A percentile compares a stretch with the other conserved stretches of the same genome.
phyloP scores from a whole-genome alignment of 30 jellyfish, hydroid and myxozoan genomes.

The Catostylus mosaicus region DNA sequence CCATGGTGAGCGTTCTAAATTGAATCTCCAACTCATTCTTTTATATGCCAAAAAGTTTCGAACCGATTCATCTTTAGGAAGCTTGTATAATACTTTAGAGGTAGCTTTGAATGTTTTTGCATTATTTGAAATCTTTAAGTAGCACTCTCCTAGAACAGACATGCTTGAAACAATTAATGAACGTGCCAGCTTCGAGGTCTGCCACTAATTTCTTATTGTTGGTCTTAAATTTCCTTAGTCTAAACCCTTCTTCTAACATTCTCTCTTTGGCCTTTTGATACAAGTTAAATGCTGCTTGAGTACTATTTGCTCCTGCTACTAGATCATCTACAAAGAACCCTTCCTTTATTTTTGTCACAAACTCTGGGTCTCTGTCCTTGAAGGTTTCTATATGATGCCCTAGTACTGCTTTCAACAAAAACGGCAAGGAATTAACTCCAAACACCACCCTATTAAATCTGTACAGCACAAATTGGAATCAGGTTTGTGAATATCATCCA shows the following conservation, averaged over 20 bases:
- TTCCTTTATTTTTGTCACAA: no score
- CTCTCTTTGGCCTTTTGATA: neutral
- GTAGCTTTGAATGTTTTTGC: no score
- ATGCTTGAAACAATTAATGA: conserved; percentile 16
- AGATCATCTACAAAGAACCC: conserved; percentile 41
- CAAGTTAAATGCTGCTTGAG: neutral
- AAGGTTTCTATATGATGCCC: neutral
- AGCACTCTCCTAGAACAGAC: conserved; percentile 25
- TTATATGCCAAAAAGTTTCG: conserved; percentile 15
- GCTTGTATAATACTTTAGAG: no score
- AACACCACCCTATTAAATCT: conserved; percentile 27
- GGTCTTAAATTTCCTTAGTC: conserved; percentile 1
- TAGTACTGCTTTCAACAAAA: conserved; percentile 33
- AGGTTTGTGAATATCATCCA: conserved; percentile 30
- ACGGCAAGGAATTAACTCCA: conserved; percentile 37
- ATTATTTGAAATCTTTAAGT: no score
- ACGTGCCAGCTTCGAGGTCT: neutral
- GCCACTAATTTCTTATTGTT: neutral
- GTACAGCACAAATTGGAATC: neutral
- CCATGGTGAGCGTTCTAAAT: no score
- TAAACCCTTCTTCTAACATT: conserved; percentile 4
- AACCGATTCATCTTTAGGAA: conserved; percentile 15
- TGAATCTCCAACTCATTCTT: conserved; percentile 27
- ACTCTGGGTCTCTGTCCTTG: conserved; percentile 18
- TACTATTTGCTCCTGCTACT: neutral